phyloP scores from a whole-genome alignment of 1,140 invertebrate genomes.

The Pseudobourletiella spinata region DNA sequence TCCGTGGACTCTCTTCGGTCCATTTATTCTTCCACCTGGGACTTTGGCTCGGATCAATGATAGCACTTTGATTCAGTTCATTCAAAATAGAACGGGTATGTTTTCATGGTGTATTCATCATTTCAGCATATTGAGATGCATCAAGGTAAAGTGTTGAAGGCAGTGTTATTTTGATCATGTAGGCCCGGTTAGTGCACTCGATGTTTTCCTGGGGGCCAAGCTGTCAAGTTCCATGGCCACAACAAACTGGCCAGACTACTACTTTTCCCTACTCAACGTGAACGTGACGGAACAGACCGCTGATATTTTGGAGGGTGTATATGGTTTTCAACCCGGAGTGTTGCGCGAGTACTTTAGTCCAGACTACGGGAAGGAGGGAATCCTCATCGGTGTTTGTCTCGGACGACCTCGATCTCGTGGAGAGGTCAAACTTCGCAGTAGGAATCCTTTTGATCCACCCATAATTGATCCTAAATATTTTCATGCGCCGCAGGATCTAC shows the following conservation, averaged over 20 bases:
- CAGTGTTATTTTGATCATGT: not conserved
- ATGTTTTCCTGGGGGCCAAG: slow-evolving; percentile 56
- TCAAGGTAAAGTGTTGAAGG: no score
- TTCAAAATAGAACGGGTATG: no score
- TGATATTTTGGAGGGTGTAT: not conserved
- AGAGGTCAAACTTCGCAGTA: not conserved
- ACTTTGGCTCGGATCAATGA: no score
- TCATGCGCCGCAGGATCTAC: not conserved
- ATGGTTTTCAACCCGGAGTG: not conserved
- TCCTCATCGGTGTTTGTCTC: slow-evolving; percentile 1
- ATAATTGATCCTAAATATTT: slow-evolving; percentile 23
- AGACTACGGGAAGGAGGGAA: slow-evolving; percentile 6
- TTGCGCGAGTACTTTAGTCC: slow-evolving; percentile 10
- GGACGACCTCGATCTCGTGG: slow-evolving; percentile 8
- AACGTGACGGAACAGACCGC: slow-evolving; percentile 1
- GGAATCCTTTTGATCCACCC: not conserved
- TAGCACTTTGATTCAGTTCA: no score
- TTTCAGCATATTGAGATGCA: no score
- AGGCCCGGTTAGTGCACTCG: not conserved
- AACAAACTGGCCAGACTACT: slow-evolving; percentile 76
- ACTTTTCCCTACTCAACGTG: slow-evolving; percentile 43
- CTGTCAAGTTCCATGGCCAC: slow-evolving; percentile 76
- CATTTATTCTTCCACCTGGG: no score
- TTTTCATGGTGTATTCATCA: no score
- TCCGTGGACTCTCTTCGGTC: no score